Percentiles rank a stretch among this genome's conserved stretches.
These are phyloP conservation scores for Silurus asotus DNA, from an alignment of 2,113 vertebrate species.

Conservation along the genomic window DNA sequence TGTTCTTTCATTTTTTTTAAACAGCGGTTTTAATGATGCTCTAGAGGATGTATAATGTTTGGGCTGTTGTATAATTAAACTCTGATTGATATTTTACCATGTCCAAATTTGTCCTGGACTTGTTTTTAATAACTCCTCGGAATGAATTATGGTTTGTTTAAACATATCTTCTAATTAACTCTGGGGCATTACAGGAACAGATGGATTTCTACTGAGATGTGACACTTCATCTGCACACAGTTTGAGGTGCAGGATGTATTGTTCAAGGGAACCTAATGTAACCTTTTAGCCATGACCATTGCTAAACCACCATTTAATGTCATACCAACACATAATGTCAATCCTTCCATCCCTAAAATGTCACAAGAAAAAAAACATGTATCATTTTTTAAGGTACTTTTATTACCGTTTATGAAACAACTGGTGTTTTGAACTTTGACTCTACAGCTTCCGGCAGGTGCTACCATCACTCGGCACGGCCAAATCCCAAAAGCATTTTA, in stretches of 20 bases:
- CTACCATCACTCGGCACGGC: constrained; percentile 27
- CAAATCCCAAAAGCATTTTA: constrained; percentile 16
- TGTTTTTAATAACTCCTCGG: not conserved
- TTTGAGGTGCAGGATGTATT: not conserved
- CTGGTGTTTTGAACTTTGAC: constrained; percentile 17
- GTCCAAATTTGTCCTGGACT: not conserved
- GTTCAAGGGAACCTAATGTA: not conserved
- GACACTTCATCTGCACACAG: not conserved
- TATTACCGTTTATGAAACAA: not conserved
- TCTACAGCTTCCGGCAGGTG: constrained; percentile 10
- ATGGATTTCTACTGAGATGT: not conserved
- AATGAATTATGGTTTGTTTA: not conserved
- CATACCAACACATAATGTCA: not conserved
- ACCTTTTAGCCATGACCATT: not conserved
- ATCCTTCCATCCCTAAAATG: not conserved
- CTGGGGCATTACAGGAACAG: not conserved
- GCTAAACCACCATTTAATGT: not conserved
- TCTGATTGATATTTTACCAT: not conserved
- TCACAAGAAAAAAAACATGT: not conserved
- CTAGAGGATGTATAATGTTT: not conserved
- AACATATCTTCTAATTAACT: not conserved
- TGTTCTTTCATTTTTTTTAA: not conserved
- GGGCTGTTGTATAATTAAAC: not conserved
- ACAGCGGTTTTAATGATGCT: not conserved
- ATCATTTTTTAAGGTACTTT: not conserved